phyloP scores from a whole-genome alignment of 2,797 vertebrate genomes.

The Tamandua tetradactyla region DNA sequence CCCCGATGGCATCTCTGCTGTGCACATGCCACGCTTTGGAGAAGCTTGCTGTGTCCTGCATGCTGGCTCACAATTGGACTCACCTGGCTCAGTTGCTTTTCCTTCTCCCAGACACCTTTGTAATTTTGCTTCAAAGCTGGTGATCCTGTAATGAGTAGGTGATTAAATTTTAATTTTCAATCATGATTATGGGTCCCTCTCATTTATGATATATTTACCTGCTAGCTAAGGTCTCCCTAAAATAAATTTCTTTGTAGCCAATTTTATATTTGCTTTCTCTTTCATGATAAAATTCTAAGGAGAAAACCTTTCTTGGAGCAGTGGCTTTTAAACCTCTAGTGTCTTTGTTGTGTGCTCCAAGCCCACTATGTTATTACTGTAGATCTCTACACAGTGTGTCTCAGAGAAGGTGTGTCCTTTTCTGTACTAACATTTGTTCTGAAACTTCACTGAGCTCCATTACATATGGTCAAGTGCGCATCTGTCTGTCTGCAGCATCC shows the following conservation, averaged over 20 bases:
- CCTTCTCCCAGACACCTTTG: background rate
- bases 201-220: conserved; percentile 42
- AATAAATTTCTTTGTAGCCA: background rate
- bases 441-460: background rate
- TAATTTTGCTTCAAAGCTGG: background rate
- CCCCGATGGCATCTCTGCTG: background rate
- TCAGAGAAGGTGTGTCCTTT: background rate
- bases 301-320: background rate
- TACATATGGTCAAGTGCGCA: background rate
- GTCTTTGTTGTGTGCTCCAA: background rate
- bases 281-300: background rate
- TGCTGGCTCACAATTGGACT: background rate
- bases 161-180: conserved; percentile 19
- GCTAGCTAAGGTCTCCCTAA: background rate
- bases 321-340: background rate
- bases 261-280: background rate
- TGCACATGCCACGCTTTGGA: background rate
- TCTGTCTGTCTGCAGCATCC: background rate
- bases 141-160: background rate
- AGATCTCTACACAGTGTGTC: background rate
- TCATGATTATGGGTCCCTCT: background rate
- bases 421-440: background rate
- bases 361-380: background rate
- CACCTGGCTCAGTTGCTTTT: background rate
- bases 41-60: background rate